phyloP scores from a whole-genome alignment of 2,797 vertebrate genomes.

The Falco novaeseelandiae region DNA sequence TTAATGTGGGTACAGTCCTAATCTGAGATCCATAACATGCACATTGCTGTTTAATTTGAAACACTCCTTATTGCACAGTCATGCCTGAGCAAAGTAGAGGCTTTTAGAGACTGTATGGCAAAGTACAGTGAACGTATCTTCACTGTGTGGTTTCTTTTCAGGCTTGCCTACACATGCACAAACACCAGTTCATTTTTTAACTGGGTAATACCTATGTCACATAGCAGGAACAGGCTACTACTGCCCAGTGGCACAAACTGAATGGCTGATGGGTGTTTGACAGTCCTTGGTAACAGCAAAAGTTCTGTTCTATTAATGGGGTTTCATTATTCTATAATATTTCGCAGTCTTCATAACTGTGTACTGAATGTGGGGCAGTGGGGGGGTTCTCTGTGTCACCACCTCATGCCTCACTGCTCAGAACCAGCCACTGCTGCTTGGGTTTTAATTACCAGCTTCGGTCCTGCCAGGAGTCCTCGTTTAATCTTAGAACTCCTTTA shows the following conservation, averaged over 20 bases:
- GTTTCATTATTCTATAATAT: not conserved
- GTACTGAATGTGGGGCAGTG: not conserved
- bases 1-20: conserved; percentile 54
- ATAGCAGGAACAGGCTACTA: not conserved
- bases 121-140: not conserved
- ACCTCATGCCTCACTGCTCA: not conserved
- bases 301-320: not conserved
- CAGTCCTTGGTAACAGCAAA: not conserved
- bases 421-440: not conserved
- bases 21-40: conserved; percentile 54
- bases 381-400: not conserved
- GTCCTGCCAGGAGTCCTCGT: conserved; percentile 6
- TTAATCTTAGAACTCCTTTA: conserved; percentile 39
- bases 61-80: conserved; percentile 31
- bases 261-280: not conserved
- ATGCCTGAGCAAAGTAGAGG: conserved; percentile 35
- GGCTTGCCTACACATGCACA: not conserved
- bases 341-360: not conserved
- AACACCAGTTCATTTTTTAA: not conserved
- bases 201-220: not conserved
- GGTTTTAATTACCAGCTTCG: conserved; percentile 50
- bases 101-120: not conserved
- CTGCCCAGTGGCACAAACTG: not conserved
- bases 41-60: conserved; percentile 52
- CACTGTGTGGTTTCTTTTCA: not conserved